phyloP scores from a whole-genome alignment of 37 sponge, comb jelly and placozoan species.

The Petrosia ficiformis region DNA sequence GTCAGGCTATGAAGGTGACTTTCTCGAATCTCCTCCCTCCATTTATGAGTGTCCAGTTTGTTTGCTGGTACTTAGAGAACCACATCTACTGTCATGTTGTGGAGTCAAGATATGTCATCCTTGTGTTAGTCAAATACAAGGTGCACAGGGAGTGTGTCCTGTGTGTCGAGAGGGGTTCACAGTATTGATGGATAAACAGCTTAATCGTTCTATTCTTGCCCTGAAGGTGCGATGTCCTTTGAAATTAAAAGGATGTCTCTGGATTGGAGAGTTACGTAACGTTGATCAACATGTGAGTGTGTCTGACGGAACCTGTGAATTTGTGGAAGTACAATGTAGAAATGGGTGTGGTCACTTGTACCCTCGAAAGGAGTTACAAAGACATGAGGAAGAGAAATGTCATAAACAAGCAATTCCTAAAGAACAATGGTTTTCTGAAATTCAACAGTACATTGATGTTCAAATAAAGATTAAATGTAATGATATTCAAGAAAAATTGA shows the following conservation, averaged over 20 bases:
- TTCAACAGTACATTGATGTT: too few relatives aligned
- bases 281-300: not conserved
- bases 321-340: not conserved
- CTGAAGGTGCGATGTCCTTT: not conserved
- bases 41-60: conserved; percentile 8
- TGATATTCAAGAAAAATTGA: too few relatives aligned
- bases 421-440: too few relatives aligned
- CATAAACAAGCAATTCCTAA: too few relatives aligned
- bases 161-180: not conserved
- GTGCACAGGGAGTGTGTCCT: too few relatives aligned
- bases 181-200: not conserved
- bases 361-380: not conserved
- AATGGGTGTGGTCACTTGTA: not conserved
- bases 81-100: conserved; percentile 1
- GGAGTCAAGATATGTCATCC: not conserved
- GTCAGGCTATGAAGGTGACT: too few relatives aligned
- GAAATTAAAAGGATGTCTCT: not conserved
- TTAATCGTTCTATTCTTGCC: not conserved
- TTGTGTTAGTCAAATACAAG: too few relatives aligned
- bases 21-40: too few relatives aligned
- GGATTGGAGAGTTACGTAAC: not conserved
- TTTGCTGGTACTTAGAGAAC: not conserved
- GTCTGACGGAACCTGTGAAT: not conserved
- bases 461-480: too few relatives aligned
- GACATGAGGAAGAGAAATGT: not conserved